Percentiles rank a stretch among this genome's conserved stretches.
phyloP scores from a whole-genome alignment of 2,797 vertebrate species.

The Eupleurogrammus muticus region DNA sequence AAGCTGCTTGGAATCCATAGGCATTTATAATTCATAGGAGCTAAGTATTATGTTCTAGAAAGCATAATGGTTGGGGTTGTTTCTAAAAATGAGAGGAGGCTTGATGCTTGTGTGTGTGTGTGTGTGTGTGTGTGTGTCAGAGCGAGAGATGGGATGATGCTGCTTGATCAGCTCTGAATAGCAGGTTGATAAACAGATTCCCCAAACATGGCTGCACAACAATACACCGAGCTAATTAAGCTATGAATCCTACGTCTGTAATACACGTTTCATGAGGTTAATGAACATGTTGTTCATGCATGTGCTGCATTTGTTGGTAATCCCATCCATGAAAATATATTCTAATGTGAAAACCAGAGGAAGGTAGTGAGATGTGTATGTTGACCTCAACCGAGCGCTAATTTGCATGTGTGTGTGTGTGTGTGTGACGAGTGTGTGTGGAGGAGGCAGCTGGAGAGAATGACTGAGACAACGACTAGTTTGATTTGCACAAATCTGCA shows the following conservation, averaged over 20 bases:
- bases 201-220: background rate
- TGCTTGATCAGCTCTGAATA: background rate
- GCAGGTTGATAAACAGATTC: background rate
- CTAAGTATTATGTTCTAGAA: slow-evolving; percentile 72
- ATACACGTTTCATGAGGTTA: background rate
- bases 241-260: background rate
- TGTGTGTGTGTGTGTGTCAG: slow-evolving; percentile 1
- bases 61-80: slow-evolving; percentile 50
- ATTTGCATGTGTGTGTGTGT: background rate
- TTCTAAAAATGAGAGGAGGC: slow-evolving; percentile 23
- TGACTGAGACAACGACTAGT: background rate
- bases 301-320: slow-evolving; percentile 1
- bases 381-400: background rate
- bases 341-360: slow-evolving; percentile 17
- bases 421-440: background rate
- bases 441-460: background rate
- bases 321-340: slow-evolving; percentile 21
- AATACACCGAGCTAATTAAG: background rate
- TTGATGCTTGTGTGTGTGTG: background rate
- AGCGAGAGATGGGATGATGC: background rate
- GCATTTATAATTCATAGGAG: slow-evolving; percentile 73
- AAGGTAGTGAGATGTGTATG: background rate
- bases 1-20: slow-evolving; percentile 59
- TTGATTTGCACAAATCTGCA: slow-evolving; percentile 7
- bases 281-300: background rate